These are phyloP conservation scores for Perccottus glenii DNA, from an alignment of 2,113 vertebrate genomes.

Conservation along the genomic window DNA sequence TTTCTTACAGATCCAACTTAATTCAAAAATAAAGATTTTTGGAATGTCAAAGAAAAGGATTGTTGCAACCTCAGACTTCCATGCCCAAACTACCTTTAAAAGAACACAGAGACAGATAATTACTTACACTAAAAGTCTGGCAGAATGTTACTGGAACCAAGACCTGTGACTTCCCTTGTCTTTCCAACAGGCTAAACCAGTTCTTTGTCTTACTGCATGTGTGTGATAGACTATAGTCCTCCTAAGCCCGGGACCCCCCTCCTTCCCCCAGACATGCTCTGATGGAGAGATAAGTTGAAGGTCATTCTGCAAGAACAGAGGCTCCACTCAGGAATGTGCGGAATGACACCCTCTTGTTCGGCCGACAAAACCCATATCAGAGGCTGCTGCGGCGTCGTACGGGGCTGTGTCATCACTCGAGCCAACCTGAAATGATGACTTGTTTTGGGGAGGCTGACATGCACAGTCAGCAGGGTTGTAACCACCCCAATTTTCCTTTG, in stretches of 20 bases:
- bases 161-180: slow-evolving; percentile 27
- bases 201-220: slow-evolving; percentile 19
- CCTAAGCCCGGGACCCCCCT: slow-evolving; percentile 15
- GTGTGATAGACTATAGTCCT: slow-evolving; percentile 22
- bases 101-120: slow-evolving; percentile 9
- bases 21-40: no score
- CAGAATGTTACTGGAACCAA: slow-evolving; percentile 22
- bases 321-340: slow-evolving; percentile 74
- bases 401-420: slow-evolving; percentile 56
- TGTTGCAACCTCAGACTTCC: no score
- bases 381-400: slow-evolving; percentile 52
- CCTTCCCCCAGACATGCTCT: slow-evolving; percentile 66
- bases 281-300: slow-evolving; percentile 82
- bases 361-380: slow-evolving; percentile 64
- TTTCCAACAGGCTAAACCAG: slow-evolving; percentile 37
- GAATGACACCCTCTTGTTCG: slow-evolving; percentile 73
- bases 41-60: no score
- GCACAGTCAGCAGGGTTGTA: slow-evolving; percentile 30
- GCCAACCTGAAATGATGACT: slow-evolving; percentile 25
- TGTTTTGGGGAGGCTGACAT: slow-evolving; percentile 31
- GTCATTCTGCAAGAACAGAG: slow-evolving; percentile 76
- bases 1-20: no score
- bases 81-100: slow-evolving; percentile 11
- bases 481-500: slow-evolving; percentile 26
- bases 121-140: slow-evolving; percentile 8